Evolutionary conservation across 2,888 invertebrate species (phyloP), one percentile per base, ranked within the genome.

Genomic region (Phortica magna): DNA sequence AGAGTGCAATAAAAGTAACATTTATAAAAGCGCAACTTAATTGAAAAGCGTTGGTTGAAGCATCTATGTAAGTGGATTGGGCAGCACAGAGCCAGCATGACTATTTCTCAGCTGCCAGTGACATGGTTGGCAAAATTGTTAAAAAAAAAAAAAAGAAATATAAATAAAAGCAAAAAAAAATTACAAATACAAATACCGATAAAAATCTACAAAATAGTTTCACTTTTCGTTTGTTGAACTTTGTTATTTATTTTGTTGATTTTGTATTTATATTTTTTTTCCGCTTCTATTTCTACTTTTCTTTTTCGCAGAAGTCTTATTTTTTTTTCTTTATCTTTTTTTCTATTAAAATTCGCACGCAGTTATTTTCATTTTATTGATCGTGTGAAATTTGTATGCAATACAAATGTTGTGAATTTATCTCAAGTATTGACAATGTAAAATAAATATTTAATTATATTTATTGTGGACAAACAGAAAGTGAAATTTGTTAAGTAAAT

Each of bases 21-120:
- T 55, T 55, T 55, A 17, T 55, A n/a, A 55, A 31, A 55, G 14
- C 17, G 73, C 41, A 73, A 59, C 61, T 74, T 77, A 74, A 74
- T 74, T 77, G 74, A 77, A 77, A 74, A 65, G 17, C 41, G 57
- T 55, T 73, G 42, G 12, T 53, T 71, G 31, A 31, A 31, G 31
- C 31, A 14, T 39, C n/a, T 41, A 68, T 68, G 55, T 73, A 22
- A 68, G 65, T 55, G 22, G 17, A 61, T 48, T 14, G 61, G 61
- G 17, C 61, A 61, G 14, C n/a, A 55, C 17, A 7, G 9, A n/a
- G 55, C 5, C 10, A 31, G 31, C 31, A 31, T 31, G 53, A n/a
- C 12, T 14, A 53, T 53, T 14, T 10, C 12, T 53, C 53, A n/a
- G 57, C 7, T 59, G 57, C 19, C 19, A 59, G 14, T 59, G 19